Conservation (phyloP, 2,797 vertebrate genomes). For the Parauchenoglanis punctatus region DNA sequence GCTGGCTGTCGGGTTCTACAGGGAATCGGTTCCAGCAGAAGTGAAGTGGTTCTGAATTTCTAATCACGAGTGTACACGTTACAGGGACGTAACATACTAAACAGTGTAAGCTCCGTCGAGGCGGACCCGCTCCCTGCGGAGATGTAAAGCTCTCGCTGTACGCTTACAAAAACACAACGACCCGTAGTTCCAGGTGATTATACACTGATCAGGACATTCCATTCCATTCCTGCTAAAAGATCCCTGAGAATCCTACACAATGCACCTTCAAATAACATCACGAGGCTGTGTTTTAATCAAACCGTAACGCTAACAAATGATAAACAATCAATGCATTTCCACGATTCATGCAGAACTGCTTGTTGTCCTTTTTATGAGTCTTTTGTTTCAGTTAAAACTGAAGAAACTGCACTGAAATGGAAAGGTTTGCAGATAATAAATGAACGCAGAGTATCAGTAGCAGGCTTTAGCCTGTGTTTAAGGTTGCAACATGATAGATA, state of each 20-base stretch:
- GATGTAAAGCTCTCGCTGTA: no score
- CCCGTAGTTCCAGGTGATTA: no score
- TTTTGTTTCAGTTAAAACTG: neutral
- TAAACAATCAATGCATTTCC: neutral
- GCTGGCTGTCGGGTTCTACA: neutral
- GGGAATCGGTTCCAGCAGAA: neutral
- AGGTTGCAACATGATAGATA: neutral
- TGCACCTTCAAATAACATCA: neutral
- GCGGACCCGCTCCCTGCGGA: no score
- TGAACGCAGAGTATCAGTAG: neutral
- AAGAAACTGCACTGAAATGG: neutral
- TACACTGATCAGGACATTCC: no score
- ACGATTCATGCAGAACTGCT: neutral
- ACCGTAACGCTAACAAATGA: no score
- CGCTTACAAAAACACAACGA: no score
- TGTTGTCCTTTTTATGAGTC: neutral
- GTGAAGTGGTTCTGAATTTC: neutral
- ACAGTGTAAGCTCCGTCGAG: no score
- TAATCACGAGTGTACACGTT: no score
- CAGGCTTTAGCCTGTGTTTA: neutral
- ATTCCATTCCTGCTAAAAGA: no score
- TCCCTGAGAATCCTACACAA: no score
- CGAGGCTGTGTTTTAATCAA: neutral
- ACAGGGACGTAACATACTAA: no score
- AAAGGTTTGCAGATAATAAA: neutral